These are phyloP conservation scores for Hyphantria cunea DNA, from an alignment of 1,140 invertebrate genomes.

Conservation along the genomic window DNA sequence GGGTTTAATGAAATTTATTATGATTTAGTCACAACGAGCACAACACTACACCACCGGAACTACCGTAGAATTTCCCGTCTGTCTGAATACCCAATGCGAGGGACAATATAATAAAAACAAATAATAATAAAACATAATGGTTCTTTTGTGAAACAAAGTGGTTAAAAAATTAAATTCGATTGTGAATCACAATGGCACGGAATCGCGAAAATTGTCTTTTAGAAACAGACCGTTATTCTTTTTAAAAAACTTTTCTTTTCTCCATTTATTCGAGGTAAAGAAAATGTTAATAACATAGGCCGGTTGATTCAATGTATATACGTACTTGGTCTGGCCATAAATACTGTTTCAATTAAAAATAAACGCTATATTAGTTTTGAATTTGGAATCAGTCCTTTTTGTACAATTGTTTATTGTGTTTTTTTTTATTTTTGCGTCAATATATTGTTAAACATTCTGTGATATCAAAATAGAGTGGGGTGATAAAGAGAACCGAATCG, in stretches of 20 bases:
- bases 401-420: no score
- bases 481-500: no score
- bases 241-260: conserved; percentile 8
- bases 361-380: no score
- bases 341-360: no score
- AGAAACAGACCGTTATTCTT: conserved; percentile 3
- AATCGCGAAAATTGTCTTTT: conserved; percentile 23
- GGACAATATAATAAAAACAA: conserved; percentile 52
- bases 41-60: conserved; percentile 15
- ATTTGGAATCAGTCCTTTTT: no score
- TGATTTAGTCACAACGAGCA: conserved; percentile 3
- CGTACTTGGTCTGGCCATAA: no score
- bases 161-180: conserved; percentile 33
- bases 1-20: neutral
- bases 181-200: conserved; percentile 31
- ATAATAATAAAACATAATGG: conserved; percentile 54
- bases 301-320: no score
- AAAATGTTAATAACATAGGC: no score
- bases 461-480: no score
- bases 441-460: no score
- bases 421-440: no score
- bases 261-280: no score
- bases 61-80: conserved; percentile 31
- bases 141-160: conserved; percentile 27
- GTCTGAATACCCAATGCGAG: conserved; percentile 34